Percentiles rank a stretch among this genome's conserved stretches.
Conservation (phyloP, 2,888 invertebrate genomes). For the Mythimna impura region DNA sequence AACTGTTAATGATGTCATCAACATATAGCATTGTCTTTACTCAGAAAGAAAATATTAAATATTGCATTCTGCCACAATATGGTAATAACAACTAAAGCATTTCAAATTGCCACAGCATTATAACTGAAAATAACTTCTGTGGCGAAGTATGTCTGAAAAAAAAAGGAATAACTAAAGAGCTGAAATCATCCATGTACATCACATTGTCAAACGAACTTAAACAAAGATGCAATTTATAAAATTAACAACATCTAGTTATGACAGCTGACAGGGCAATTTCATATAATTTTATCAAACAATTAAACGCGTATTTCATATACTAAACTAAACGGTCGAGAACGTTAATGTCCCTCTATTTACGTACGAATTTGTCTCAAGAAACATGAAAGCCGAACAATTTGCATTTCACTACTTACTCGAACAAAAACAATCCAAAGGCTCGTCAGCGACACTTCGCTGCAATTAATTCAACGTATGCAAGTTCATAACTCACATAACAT, state of each 20-base stretch:
- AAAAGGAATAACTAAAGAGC: conserved; percentile 4
- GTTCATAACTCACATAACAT: conserved; percentile 86
- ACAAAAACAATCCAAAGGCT: conserved; percentile 85
- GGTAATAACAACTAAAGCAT: not conserved
- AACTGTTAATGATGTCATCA: not conserved
- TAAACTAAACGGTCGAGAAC: conserved; percentile 73
- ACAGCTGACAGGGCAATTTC: conserved; percentile 48
- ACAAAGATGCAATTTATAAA: conserved; percentile 41
- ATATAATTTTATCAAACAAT: conserved; percentile 66
- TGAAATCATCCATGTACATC: conserved; percentile 24
- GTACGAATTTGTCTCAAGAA: conserved; percentile 72
- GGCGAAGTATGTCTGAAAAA: not conserved
- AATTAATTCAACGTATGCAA: conserved; percentile 87
- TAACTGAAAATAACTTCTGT: conserved; percentile 14
- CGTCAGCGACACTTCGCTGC: conserved; percentile 77
- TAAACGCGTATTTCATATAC: conserved; percentile 68
- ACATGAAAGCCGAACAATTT: conserved; percentile 73
- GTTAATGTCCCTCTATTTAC: conserved; percentile 70
- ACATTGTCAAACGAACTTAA: conserved; percentile 49
- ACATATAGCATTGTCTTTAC: not conserved
- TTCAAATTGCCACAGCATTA: not conserved
- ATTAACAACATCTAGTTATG: conserved; percentile 58
- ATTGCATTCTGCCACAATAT: not conserved
- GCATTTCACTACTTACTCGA: conserved; percentile 85
- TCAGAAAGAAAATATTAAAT: not conserved